These are phyloP conservation scores for Larimichthys crocea DNA, from an alignment of 2,113 vertebrate genomes.

Conservation along the genomic window DNA sequence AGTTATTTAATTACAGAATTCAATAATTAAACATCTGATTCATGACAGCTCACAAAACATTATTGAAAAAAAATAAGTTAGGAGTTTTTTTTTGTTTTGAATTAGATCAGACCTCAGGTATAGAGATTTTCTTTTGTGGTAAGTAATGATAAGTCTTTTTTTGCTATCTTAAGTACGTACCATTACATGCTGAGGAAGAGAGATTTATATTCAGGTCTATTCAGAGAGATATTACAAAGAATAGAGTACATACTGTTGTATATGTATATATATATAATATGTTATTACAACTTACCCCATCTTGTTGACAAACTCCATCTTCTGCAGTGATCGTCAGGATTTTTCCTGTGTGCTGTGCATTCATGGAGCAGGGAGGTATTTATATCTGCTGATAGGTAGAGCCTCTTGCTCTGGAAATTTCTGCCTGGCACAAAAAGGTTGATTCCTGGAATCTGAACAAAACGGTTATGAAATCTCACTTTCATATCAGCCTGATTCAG, in stretches of 20 bases:
- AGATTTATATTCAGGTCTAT: background rate
- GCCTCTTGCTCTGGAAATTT: slow-evolving; percentile 20
- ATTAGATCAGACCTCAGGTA: background rate
- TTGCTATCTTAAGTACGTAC: background rate
- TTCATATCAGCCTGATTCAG: background rate
- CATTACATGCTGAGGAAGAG: background rate
- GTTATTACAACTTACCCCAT: slow-evolving; percentile 56
- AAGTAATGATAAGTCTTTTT: background rate
- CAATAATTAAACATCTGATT: background rate
- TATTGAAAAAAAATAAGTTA: background rate
- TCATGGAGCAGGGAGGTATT: slow-evolving; percentile 35
- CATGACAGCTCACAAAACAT: background rate
- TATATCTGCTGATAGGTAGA: slow-evolving; percentile 53
- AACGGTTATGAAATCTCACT: slow-evolving; percentile 44
- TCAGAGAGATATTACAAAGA: background rate
- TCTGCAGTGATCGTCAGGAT: background rate
- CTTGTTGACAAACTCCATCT: slow-evolving; percentile 35
- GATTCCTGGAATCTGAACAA: slow-evolving; percentile 39
- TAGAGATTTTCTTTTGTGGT: background rate
- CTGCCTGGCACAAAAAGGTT: slow-evolving; percentile 8
- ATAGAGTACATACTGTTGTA: background rate
- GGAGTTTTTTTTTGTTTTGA: background rate
- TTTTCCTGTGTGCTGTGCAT: background rate
- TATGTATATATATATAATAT: background rate
- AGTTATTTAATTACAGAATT: background rate